Percentiles rank a stretch among this genome's conserved stretches.
Conservation (phyloP, 2,797 vertebrate genomes). For the Holocentrus rufus region DNA sequence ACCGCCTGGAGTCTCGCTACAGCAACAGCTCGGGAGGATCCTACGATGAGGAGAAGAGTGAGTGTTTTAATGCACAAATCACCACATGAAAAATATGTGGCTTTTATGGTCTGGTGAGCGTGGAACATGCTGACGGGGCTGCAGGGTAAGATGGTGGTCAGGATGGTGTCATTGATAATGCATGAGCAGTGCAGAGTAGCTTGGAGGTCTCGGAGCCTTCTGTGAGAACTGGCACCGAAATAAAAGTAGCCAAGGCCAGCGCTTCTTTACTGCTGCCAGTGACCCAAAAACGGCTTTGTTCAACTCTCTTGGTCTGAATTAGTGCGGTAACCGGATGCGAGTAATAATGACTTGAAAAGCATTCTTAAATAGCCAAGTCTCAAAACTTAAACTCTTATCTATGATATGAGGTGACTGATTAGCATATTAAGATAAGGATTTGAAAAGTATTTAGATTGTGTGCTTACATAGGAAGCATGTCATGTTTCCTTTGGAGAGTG, state of each 20-base stretch:
- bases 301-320: slow-evolving; percentile 22
- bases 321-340: neutral
- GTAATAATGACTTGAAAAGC: neutral
- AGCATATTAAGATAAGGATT: no score
- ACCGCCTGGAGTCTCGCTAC: slow-evolving; percentile 94
- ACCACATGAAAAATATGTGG: neutral
- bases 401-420: neutral
- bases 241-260: slow-evolving; percentile 41
- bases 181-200: slow-evolving; percentile 58
- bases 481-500: slow-evolving; percentile 2
- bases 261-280: slow-evolving; percentile 45
- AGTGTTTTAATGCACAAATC: slow-evolving; percentile 72
- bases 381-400: neutral
- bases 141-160: slow-evolving; percentile 40
- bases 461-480: neutral
- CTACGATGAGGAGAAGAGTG: slow-evolving; percentile 97
- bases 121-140: slow-evolving; percentile 36
- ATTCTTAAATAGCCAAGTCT: neutral
- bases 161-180: slow-evolving; percentile 62
- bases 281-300: slow-evolving; percentile 50
- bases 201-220: slow-evolving; percentile 51
- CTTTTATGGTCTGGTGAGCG: slow-evolving; percentile 40
- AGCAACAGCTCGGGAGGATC: slow-evolving; percentile 98
- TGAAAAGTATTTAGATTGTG: neutral
- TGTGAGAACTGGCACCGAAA: slow-evolving; percentile 68